Conservation (phyloP, 2,797 vertebrate genomes). For the Ptychadena robeensis region DNA sequence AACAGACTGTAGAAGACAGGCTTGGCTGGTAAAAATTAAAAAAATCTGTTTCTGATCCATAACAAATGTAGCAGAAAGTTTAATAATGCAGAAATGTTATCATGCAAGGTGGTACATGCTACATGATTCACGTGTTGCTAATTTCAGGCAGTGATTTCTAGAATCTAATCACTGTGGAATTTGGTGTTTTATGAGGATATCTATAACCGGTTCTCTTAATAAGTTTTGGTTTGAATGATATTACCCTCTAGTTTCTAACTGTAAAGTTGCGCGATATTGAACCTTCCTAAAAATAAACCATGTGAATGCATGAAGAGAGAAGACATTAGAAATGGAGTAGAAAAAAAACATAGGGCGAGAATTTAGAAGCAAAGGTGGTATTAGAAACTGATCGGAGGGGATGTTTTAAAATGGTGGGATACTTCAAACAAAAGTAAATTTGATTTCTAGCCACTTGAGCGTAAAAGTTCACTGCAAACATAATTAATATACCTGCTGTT, state of each 20-base stretch:
- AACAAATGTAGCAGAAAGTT: slow-evolving; percentile 53
- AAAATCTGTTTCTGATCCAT: slow-evolving; percentile 57
- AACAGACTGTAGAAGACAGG: not conserved
- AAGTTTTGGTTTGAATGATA: slow-evolving; percentile 30
- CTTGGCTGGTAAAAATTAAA: slow-evolving; percentile 11
- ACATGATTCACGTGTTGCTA: slow-evolving; percentile 56
- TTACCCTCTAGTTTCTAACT: slow-evolving; percentile 6
- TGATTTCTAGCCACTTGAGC: no score
- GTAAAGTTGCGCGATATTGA: slow-evolving; percentile 13
- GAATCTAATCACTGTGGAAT: slow-evolving; percentile 51
- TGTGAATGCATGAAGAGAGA: not conserved
- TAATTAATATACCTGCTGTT: no score
- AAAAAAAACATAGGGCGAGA: no score
- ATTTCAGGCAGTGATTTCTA: slow-evolving; percentile 36
- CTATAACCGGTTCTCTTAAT: slow-evolving; percentile 14
- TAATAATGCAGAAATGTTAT: slow-evolving; percentile 51
- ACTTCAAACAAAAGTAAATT: no score
- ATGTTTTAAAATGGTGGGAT: no score
- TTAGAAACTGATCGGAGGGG: no score
- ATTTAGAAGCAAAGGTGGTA: not conserved
- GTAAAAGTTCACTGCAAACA: no score
- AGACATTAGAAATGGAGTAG: no score
- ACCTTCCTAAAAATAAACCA: not conserved
- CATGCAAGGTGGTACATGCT: slow-evolving; percentile 42
- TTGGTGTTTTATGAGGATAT: slow-evolving; percentile 44